phyloP scores from a whole-genome alignment of 2,888 invertebrate genomes.

The Andrena bucephala region DNA sequence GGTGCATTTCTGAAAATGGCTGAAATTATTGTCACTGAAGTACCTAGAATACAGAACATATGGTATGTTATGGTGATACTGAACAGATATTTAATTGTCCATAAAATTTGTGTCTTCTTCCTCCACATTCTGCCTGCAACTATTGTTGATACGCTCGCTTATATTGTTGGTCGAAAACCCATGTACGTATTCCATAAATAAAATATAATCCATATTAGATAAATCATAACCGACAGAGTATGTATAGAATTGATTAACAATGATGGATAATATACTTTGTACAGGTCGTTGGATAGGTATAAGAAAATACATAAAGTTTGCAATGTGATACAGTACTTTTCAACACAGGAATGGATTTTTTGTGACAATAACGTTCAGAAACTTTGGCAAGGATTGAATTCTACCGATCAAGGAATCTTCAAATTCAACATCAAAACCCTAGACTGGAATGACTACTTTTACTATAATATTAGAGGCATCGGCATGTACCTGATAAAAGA shows the following conservation, averaged over 20 bases:
- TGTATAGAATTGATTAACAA: background rate
- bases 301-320: slow-evolving; percentile 90
- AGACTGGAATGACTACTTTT: slow-evolving; percentile 91
- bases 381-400: slow-evolving; percentile 87
- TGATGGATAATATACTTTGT: background rate
- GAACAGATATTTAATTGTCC: slow-evolving; percentile 86
- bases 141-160: slow-evolving; percentile 86
- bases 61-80: slow-evolving; percentile 89
- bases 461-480: slow-evolving; percentile 89
- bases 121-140: slow-evolving; percentile 88
- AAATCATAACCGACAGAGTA: background rate
- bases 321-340: slow-evolving; percentile 91
- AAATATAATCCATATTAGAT: background rate
- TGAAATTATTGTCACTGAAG: slow-evolving; percentile 85
- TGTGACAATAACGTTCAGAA: slow-evolving; percentile 87
- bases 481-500: slow-evolving; percentile 92
- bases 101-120: slow-evolving; percentile 86
- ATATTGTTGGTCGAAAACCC: slow-evolving; percentile 87
- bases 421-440: slow-evolving; percentile 90
- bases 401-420: slow-evolving; percentile 88
- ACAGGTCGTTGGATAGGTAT: slow-evolving; percentile 88
- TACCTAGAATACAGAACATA: slow-evolving; percentile 87
- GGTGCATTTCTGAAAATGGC: slow-evolving; percentile 87
- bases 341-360: slow-evolving; percentile 91
- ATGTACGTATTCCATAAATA: slow-evolving; percentile 85